Percentiles rank a stretch among this genome's conserved stretches.
Conservation (phyloP, 2,797 vertebrate genomes). For the Sparidentex hasta region DNA sequence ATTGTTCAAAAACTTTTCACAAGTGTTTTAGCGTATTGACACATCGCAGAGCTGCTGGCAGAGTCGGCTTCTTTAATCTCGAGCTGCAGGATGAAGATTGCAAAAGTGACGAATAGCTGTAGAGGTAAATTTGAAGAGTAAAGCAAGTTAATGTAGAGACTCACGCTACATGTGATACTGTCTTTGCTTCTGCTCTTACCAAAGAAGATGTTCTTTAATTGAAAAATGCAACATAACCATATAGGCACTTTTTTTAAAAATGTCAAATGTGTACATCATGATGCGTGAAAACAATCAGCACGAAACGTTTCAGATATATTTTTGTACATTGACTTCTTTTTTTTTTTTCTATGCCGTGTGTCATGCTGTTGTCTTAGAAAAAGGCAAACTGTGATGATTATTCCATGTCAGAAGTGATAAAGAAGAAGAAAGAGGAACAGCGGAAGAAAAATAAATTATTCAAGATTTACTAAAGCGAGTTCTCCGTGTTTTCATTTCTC, state of each 20-base stretch:
- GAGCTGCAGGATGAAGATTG: slow-evolving; percentile 14
- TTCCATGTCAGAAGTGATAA: slow-evolving; percentile 25
- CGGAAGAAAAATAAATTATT: slow-evolving; percentile 63
- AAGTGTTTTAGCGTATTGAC: slow-evolving; percentile 9
- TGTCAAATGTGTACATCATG: background rate
- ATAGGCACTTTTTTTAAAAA: slow-evolving; percentile 52
- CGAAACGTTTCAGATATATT: slow-evolving; percentile 29
- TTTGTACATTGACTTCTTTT: slow-evolving; percentile 34
- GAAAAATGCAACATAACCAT: background rate
- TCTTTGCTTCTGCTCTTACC: slow-evolving; percentile 5
- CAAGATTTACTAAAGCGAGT: slow-evolving; percentile 32
- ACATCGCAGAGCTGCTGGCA: slow-evolving; percentile 21
- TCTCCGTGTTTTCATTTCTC: slow-evolving; percentile 44
- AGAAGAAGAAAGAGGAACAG: slow-evolving; percentile 4
- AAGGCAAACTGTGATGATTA: slow-evolving; percentile 10
- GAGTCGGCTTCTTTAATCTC: slow-evolving; percentile 12
- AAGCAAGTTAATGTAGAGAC: background rate
- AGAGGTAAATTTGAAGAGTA: background rate
- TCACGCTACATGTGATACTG: background rate
- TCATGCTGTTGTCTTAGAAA: slow-evolving; percentile 8
- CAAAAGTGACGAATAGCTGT: background rate
- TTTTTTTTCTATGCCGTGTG: background rate
- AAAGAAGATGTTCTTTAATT: slow-evolving; percentile 3
- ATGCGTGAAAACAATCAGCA: background rate
- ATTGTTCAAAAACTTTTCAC: background rate